Base-by-base conservation (phyloP, 2,888 invertebrate genomes). In the Chloroclystis v-ata region DNA sequence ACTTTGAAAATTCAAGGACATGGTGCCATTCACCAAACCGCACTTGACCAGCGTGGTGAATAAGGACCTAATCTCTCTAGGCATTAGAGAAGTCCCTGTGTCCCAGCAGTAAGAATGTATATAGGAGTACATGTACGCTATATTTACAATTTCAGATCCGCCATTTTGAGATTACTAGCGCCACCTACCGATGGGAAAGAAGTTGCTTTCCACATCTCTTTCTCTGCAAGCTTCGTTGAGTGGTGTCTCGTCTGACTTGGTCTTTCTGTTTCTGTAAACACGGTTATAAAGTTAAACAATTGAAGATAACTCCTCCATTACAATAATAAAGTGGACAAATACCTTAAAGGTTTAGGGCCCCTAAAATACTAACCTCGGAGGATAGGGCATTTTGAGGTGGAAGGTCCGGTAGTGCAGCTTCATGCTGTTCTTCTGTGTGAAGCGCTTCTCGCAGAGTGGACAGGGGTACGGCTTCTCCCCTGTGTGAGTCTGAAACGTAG, bases 371-470 rank as follows among this genome's bases (percentile, higher is more conserved):
- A 14, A 82, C 81, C 82, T 69, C 46, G 81, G 78, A 0, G 82
- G 82, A 52, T 83, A 82, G 0, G 83, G 81, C 47, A 82, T 75
- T 44, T 82, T 81, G 10, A 83, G 66, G 49, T 84, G 83, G 43
- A 73, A 72, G 0, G 83, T 84, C 12, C 73, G 63, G 45, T 77
- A 72, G 50, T 83, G 83, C 2, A 83, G 66, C 37, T 78, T 78
- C 68, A 82, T 70, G 37, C 79, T 79, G 56, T 71, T 68, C 52
- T 74, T 80, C 54, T 83, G 83, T 0, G 82, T 82, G 59, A 82
- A 84, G 1, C 82, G 63, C 25, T 82, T 83, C 7, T 78, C 78
- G 43, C 83, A 84, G 16, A 76, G 47, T 0, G 65, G 61, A 41
- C 82, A 82, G 0, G 61, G 65, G 52, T 61, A 76, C 0, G 72